A percentile compares a stretch with the other conserved stretches of the same genome.
These are phyloP conservation scores for Oligia strigilis DNA, from an alignment of 2,888 invertebrate species.

Conservation along the genomic window DNA sequence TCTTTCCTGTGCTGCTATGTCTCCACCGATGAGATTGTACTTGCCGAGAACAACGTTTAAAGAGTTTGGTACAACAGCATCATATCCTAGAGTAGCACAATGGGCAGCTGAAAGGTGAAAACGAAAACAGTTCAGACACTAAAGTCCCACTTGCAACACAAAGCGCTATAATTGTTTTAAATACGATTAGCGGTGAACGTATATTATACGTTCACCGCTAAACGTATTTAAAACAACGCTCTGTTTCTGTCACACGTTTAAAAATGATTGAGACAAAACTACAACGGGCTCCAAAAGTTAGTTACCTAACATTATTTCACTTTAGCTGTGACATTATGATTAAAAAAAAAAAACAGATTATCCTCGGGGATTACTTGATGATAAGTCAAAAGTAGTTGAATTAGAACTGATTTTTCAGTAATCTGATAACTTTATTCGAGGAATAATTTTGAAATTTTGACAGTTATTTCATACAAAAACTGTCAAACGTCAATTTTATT, in stretches of 20 bases:
- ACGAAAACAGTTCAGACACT: not conserved
- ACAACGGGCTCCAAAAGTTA: not conserved
- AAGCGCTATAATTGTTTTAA: not conserved
- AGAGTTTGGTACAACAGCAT: not conserved
- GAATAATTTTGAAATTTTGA: too few species aligned
- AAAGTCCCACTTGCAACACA: not conserved
- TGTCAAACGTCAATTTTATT: too few species aligned
- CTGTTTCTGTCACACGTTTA: not conserved
- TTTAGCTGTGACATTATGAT: not conserved
- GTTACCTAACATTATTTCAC: not conserved
- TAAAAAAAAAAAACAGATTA: not conserved
- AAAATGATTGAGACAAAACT: not conserved
- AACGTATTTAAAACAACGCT: too few species aligned
- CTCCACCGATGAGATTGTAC: not conserved
- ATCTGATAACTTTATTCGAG: too few species aligned
- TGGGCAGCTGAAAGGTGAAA: slow-evolving; percentile 6
- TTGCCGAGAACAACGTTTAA: not conserved
- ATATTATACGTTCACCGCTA: too few species aligned
- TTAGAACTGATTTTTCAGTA: too few species aligned
- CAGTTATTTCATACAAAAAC: too few species aligned
- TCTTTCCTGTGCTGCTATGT: not conserved
- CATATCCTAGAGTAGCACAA: not conserved
- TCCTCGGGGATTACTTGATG: too few species aligned
- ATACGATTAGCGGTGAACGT: too few species aligned
- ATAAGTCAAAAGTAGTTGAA: too few species aligned